Evolutionary conservation across 2,797 vertebrate species (phyloP).

Genomic region (Setipinna tenuifilis): DNA sequence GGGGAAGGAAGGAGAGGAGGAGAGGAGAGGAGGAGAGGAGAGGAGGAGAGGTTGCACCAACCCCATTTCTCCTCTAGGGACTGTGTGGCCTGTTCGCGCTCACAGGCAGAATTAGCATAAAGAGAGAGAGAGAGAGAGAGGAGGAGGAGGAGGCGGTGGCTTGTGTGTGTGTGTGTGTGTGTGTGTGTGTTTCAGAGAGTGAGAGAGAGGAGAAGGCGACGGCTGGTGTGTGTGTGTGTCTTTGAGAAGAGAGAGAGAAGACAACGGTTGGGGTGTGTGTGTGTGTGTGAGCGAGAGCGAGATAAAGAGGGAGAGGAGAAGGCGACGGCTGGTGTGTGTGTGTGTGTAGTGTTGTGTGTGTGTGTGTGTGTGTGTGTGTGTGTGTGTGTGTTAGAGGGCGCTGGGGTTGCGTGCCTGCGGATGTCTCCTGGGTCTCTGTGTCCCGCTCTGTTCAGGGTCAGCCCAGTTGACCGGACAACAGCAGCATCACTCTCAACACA

Average conservation of each 20-base stretch:
- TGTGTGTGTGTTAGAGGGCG: conserved; percentile 32
- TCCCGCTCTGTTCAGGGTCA: conserved; percentile 45
- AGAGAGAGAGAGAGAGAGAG: conserved; percentile 32
- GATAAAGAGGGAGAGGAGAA: not conserved
- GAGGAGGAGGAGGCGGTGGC: too few relatives aligned
- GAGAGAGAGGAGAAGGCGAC: too few relatives aligned
- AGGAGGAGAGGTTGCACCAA: conserved; percentile 60
- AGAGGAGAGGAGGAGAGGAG: conserved; percentile 54
- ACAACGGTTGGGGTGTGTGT: conserved; percentile 49
- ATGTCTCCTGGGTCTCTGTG: conserved; percentile 45
- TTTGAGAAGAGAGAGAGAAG: too few relatives aligned
- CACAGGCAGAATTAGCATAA: conserved; percentile 61
- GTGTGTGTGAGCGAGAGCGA: too few relatives aligned
- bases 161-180: too few relatives aligned
- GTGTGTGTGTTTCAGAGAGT: too few relatives aligned
- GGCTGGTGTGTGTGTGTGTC: too few relatives aligned
- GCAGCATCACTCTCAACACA: not conserved
- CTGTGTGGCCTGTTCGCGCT: conserved; percentile 55
- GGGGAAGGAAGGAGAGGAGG: conserved; percentile 59
- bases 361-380: conserved; percentile 38
- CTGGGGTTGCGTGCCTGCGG: conserved; percentile 32
- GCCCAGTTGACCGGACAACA: conserved; percentile 12
- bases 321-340: conserved; percentile 41
- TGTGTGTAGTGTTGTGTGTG: conserved; percentile 50
- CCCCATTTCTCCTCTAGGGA: conserved; percentile 69